Percentiles rank a stretch among this genome's conserved stretches.
phyloP scores from a whole-genome alignment of 1,140 invertebrate genomes.

The Calycopis cecrops region DNA sequence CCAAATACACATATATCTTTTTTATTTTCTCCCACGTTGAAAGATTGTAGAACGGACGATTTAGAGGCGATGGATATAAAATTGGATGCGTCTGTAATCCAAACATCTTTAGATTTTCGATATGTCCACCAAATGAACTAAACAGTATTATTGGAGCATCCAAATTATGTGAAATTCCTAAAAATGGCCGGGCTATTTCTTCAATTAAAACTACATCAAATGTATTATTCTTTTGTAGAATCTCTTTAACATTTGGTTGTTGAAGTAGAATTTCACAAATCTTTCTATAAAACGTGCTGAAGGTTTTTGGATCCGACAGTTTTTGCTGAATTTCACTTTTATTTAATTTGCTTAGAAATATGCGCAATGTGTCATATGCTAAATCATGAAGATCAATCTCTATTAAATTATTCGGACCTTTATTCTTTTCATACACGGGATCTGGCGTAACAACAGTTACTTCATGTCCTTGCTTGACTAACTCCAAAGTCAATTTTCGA shows the following conservation, averaged over 20 bases:
- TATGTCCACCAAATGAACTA: conserved; percentile 32
- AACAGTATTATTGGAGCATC: conserved; percentile 40
- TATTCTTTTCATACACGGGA: conserved; percentile 39
- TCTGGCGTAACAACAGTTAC: conserved; percentile 58
- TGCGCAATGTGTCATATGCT: conserved; percentile 31
- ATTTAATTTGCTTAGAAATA: background rate
- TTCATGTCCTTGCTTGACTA: conserved; percentile 70
- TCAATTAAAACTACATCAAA: conserved; percentile 44
- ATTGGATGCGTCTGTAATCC: conserved; percentile 33
- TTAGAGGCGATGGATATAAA: conserved; percentile 31
- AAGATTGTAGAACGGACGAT: conserved; percentile 24
- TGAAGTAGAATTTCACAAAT: conserved; percentile 30
- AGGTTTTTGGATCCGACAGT: background rate
- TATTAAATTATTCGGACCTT: conserved; percentile 39
- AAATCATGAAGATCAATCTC: conserved; percentile 55
- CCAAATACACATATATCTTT: conserved; percentile 2
- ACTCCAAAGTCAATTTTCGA: conserved; percentile 54
- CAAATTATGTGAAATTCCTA: conserved; percentile 31
- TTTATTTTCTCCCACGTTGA: conserved; percentile 27
- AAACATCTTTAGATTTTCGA: conserved; percentile 24
- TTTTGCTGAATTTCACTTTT: background rate
- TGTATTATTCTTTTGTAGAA: conserved; percentile 25
- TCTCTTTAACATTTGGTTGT: conserved; percentile 28
- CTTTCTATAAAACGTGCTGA: conserved; percentile 3
- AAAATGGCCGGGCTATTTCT: conserved; percentile 18